Conservation (phyloP, 2,888 invertebrate genomes). For the Himalopsyche kuldschensis region DNA sequence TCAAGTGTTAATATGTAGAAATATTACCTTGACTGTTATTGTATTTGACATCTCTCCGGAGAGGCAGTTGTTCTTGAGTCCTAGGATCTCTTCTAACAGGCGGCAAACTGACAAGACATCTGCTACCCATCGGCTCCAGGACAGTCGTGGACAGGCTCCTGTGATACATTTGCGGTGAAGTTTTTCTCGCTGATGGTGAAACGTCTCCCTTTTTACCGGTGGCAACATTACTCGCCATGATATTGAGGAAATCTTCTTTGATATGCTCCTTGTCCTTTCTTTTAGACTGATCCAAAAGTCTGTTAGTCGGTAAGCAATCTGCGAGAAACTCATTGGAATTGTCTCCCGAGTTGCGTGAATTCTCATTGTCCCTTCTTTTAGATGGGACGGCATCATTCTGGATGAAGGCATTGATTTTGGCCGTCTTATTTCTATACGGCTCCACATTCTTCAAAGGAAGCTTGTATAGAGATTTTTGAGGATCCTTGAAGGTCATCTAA, state of each 20-base stretch:
- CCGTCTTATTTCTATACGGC: constrained; percentile 16
- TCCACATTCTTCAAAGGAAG: constrained; percentile 19
- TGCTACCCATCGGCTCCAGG: constrained; percentile 46
- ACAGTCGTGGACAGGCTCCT: constrained; percentile 53
- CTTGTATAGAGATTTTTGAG: constrained; percentile 21
- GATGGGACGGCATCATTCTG: neutral
- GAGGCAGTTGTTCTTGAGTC: constrained; percentile 27
- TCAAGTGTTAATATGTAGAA: too few relatives aligned
- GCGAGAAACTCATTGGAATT: constrained; percentile 15
- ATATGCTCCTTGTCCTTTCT: constrained; percentile 46
- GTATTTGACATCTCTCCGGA: constrained; percentile 21
- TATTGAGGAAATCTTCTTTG: constrained; percentile 41
- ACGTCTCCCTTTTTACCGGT: constrained; percentile 44
- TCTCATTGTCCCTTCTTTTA: constrained; percentile 26
- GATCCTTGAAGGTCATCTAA: constrained; percentile 14
- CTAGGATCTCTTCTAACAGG: constrained; percentile 57
- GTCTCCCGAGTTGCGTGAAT: constrained; percentile 19
- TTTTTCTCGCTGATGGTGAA: constrained; percentile 40
- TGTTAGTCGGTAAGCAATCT: constrained; percentile 36
- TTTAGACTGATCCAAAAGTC: constrained; percentile 45
- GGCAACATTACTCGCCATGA: constrained; percentile 41
- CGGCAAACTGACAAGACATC: constrained; percentile 56
- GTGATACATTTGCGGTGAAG: constrained; percentile 54
- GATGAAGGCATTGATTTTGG: constrained; percentile 11
- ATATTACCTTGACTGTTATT: constrained; percentile 27